Evolutionary conservation across 2,113 vertebrate genomes (phyloP).

Genomic region (Cyanoderma ruficeps): DNA sequence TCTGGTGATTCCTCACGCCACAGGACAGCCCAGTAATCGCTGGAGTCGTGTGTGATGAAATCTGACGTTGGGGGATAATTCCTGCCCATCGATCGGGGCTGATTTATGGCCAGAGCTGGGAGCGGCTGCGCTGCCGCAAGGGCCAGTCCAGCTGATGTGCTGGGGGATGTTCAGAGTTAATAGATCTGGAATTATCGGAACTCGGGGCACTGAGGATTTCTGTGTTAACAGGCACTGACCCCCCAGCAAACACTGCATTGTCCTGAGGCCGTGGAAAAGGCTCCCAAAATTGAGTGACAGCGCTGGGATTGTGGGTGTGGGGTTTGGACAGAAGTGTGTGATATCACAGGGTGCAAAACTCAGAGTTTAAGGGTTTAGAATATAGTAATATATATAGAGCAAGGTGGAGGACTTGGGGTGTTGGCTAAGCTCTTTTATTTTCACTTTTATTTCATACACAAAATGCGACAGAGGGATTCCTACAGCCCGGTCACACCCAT

Average conservation of each 20-base stretch:
- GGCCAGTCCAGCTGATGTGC: constrained; percentile 47
- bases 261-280: no score
- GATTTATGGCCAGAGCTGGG: constrained; percentile 69
- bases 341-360: no score
- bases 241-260: not conserved
- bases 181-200: constrained; percentile 54
- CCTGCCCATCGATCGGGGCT: constrained; percentile 70
- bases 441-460: no score
- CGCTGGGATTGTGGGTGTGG: not conserved
- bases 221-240: not conserved
- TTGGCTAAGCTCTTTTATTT: not conserved
- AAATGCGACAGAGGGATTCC: no score
- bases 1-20: constrained; percentile 63
- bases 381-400: no score
- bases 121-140: not conserved
- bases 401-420: no score
- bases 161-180: constrained; percentile 56
- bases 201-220: not conserved
- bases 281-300: not conserved
- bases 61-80: constrained; percentile 72
- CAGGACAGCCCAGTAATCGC: constrained; percentile 68
- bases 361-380: no score
- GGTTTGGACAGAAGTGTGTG: no score
- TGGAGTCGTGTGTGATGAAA: constrained; percentile 71
- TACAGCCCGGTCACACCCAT: no score